A percentile compares a stretch with the other conserved stretches of the same genome.
These are phyloP conservation scores for Plagodis pulveraria DNA, from an alignment of 2,888 invertebrate species.

Conservation along the genomic window DNA sequence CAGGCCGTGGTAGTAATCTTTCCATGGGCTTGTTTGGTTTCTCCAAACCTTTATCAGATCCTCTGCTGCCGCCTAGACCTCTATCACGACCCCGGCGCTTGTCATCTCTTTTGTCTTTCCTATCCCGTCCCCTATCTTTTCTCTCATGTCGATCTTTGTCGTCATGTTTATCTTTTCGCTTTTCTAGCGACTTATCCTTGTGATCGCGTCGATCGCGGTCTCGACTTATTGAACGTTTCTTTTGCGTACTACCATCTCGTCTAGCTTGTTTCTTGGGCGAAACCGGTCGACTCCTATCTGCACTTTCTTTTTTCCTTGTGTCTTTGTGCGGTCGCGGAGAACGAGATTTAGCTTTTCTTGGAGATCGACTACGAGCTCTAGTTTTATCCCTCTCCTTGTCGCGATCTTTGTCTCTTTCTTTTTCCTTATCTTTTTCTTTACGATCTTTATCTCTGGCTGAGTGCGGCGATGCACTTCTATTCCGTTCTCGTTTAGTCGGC, in stretches of 20 bases:
- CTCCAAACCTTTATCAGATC: conserved; percentile 83
- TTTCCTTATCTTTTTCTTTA: conserved; percentile 79
- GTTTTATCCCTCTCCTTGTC: conserved; percentile 82
- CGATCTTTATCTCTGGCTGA: conserved; percentile 72
- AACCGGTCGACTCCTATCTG: conserved; percentile 77
- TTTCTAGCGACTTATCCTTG: conserved; percentile 78
- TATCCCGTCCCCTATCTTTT: conserved; percentile 88
- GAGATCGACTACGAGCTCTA: conserved; percentile 78
- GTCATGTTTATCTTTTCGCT: conserved; percentile 81
- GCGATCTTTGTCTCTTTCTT: conserved; percentile 76
- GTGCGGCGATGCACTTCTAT: conserved; percentile 71
- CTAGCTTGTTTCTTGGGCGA: conserved; percentile 77
- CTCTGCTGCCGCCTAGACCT: conserved; percentile 75
- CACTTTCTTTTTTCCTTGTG: conserved; percentile 74
- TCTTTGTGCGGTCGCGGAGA: conserved; percentile 78
- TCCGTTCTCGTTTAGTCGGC: conserved; percentile 73
- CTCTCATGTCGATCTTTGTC: conserved; percentile 87
- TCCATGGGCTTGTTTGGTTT: conserved; percentile 87
- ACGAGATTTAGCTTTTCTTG: conserved; percentile 75
- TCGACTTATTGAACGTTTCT: conserved; percentile 71
- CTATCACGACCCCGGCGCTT: conserved; percentile 80
- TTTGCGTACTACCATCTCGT: conserved; percentile 73
- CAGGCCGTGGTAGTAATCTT: conserved; percentile 86
- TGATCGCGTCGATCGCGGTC: conserved; percentile 82
- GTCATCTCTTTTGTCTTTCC: conserved; percentile 84